Base-by-base conservation (phyloP, 2,113 vertebrate species). In the mouse (Mus musculus) region DNA sequence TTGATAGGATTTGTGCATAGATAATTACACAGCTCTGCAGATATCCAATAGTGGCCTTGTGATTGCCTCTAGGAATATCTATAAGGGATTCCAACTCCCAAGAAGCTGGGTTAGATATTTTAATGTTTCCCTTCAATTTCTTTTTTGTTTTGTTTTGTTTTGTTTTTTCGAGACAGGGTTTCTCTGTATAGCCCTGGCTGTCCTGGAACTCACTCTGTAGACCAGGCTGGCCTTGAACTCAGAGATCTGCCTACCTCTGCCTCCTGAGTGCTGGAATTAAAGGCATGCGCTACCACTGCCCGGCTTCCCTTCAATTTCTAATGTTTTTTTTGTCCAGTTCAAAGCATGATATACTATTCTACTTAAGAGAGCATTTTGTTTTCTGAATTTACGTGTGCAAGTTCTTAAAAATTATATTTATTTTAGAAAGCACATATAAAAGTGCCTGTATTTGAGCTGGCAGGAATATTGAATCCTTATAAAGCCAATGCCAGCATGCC, bases 361-460 rank as follows among this genome's bases (percentile, higher is more conserved):
- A 39, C 72, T 95, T 94, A 95, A 95, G 86, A 82, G 54, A 95
- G 14, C 24, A 95, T 89, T 95, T 97, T 91, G 93, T 93, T 97
- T 95, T 96, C 76, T 96, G 85, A 93, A 39, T 96, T 93, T 72
- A 92, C 84, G 76, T 96, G 93, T 95, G 88, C 36, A 95, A 89
- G 49, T 86, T 86, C 90, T 87, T 73, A n/a, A 82, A 76, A 97
- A 96, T 84, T 90, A 82, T 67, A 95, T 96, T 96, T 97, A 87
- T 95, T 96, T 97, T 95, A 95, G 88, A 96, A 96, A 96, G 91
- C 90, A 96, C 95, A 95, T 91, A 95, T 91, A 95, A 95, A 96
- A 95, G 92, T 91, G 65, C 72, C 86, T 93, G 72, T 96, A 89
- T 88, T 85, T 92, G 88, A 97, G 91, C 94, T 97, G 95, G 95